These are phyloP conservation scores for Elachura formosa DNA, from an alignment of 2,113 vertebrate genomes.

Conservation along the genomic window DNA sequence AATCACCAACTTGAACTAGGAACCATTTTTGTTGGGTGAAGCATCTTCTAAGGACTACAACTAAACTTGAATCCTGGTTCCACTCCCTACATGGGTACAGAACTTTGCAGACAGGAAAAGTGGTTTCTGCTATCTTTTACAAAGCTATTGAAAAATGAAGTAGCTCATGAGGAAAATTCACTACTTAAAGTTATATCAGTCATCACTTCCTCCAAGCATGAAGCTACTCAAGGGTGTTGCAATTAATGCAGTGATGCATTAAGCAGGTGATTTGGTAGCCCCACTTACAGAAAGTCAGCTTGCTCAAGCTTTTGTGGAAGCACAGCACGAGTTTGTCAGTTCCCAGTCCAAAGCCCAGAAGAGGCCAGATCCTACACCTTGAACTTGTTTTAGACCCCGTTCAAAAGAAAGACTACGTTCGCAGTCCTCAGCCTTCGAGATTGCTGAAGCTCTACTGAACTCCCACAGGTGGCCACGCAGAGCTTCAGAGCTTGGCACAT, in stretches of 20 bases:
- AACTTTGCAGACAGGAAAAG: neutral
- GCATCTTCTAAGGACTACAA: neutral
- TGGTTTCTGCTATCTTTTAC: neutral
- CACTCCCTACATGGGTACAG: neutral
- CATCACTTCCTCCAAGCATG: neutral
- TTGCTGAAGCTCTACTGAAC: neutral
- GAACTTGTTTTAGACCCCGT: neutral
- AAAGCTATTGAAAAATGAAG: neutral
- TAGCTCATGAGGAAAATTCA: neutral
- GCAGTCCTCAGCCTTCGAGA: neutral
- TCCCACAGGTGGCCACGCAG: neutral
- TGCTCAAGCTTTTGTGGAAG: neutral
- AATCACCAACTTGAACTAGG: neutral
- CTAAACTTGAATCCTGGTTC: neutral
- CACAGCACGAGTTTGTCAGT: neutral
- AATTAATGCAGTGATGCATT: neutral
- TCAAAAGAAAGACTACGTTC: rapidly evolving
- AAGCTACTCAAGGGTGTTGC: neutral
- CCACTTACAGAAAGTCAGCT: neutral
- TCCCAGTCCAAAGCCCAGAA: neutral
- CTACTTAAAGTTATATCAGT: neutral
- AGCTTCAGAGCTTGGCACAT: neutral
- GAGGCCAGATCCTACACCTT: neutral
- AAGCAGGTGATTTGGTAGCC: neutral
- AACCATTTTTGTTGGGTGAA: neutral